Evolutionary conservation across 2,888 invertebrate species (phyloP).

Genomic region (Drosophila gaucha): DNA sequence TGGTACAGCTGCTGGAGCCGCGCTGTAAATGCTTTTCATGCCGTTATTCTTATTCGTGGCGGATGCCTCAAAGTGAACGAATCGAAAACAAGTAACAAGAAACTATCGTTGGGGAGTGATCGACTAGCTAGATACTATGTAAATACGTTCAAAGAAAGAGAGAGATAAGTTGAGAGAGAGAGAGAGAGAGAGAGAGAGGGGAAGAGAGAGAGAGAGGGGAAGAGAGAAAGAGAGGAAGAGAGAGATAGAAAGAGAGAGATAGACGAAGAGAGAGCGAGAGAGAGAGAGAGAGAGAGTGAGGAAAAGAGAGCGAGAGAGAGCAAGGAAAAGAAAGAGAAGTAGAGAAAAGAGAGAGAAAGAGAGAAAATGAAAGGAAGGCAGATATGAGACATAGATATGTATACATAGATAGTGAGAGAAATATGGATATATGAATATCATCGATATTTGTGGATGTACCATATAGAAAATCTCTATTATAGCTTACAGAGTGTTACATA

Average conservation of each 20-base stretch:
- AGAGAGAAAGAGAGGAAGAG: neutral
- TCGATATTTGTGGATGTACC: neutral
- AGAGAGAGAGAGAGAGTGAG: neutral
- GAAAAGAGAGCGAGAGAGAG: neutral
- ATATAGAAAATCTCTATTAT: neutral
- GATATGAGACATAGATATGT: too few relatives aligned
- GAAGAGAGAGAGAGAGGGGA: too few relatives aligned
- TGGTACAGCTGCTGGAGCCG: constrained; percentile 66
- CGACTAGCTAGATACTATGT: neutral
- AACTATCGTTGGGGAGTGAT: neutral
- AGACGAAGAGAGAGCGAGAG: neutral
- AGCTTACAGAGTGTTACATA: neutral
- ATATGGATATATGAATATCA: too few relatives aligned
- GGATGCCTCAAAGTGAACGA: constrained; percentile 22
- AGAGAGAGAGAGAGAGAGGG: neutral
- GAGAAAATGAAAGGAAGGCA: neutral
- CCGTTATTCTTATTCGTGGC: constrained; percentile 42
- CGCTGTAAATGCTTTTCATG: constrained; percentile 49
- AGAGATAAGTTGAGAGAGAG: neutral
- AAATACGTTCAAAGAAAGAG: neutral
- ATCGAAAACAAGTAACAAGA: constrained; percentile 16
- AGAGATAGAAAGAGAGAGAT: too few relatives aligned
- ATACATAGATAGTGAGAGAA: too few relatives aligned
- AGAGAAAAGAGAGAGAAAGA: neutral
- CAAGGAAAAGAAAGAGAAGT: neutral